Base-by-base conservation (phyloP, 1,140 invertebrate species). In the Drosophila serrata region DNA sequence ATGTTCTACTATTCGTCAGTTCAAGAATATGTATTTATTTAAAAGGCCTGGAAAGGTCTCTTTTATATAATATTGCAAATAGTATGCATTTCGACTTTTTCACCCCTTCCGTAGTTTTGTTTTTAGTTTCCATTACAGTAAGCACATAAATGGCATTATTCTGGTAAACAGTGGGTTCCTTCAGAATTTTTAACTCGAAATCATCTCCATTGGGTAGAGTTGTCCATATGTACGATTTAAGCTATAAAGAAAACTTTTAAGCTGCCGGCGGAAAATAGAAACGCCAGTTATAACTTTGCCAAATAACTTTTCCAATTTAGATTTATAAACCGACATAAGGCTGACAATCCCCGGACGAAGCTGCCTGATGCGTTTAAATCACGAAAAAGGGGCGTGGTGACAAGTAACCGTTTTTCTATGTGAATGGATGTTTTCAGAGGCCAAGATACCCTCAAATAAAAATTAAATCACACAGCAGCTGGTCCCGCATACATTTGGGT, bases 261-360 rank as follows among this genome's bases (percentile, higher is more conserved):
- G 46, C 58, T 65, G 33, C 31, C 49, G 27, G 29, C 22, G 7
- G 19, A 11, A 19, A 45, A 56, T 49, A n/a, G 39, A 48, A 9
- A 12, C n/a, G n/a, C 7, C 11, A 19, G 22, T 29, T 24, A 72
- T 48, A 65, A 37, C 35, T 35, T 37, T 37, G 29, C 37, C 22
- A 35, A 51, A 43, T 53, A 82, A 82, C 58, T 82, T 82, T 82
- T 82, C 68, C 62, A 82, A 82, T 82, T 78, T 82, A 74, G 79
- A 78, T 74, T 78, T 67, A 81, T 61, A 82, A 65, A 35, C 51
- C 49, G 46, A 43, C 40, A 58, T 42, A 59, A 73, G 63, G 70
- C 43, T 42, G 45, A 29, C 37, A 42, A 17, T 58, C 60, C 15
- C 19, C 15, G 35, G 33, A 48, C 13, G 39, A 33, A 51, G 40